Conservation (phyloP, 2,888 invertebrate genomes). For the Tanytarsus gracilentus region DNA sequence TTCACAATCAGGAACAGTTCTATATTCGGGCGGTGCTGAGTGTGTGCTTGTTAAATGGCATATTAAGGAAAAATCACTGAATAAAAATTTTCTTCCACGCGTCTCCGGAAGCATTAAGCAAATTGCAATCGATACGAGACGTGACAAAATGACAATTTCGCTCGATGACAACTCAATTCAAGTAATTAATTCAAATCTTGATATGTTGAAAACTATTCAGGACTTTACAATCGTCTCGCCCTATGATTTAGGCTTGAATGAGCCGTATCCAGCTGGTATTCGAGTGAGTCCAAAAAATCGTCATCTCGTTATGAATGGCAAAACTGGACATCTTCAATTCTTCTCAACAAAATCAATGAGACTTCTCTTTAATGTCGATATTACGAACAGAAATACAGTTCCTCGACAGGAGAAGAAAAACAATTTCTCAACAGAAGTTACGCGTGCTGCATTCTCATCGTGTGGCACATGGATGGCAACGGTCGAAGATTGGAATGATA, state of each 20-base stretch:
- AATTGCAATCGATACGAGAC: constrained; percentile 53
- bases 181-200: constrained; percentile 40
- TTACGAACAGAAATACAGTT: constrained; percentile 60
- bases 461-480: constrained; percentile 61
- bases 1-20: constrained; percentile 53
- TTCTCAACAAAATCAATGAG: constrained; percentile 55
- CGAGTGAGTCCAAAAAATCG: constrained; percentile 54
- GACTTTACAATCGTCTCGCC: constrained; percentile 53
- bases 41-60: constrained; percentile 71
- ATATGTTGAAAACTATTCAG: constrained; percentile 52
- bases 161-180: constrained; percentile 57
- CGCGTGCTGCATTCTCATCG: constrained; percentile 55
- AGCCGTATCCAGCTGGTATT: constrained; percentile 41
- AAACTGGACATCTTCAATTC: constrained; percentile 66
- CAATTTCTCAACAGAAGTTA: constrained; percentile 57
- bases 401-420: constrained; percentile 52
- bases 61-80: constrained; percentile 43
- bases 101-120: constrained; percentile 58
- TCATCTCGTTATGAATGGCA: constrained; percentile 60
- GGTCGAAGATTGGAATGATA: constrained; percentile 53
- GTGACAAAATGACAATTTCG: constrained; percentile 54
- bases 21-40: constrained; percentile 71
- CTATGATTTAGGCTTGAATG: constrained; percentile 43
- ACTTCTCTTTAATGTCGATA: constrained; percentile 65
- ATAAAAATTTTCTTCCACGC: constrained; percentile 57